phyloP scores from a whole-genome alignment of 2,113 vertebrate genomes.

The Tupaia chinensis region DNA sequence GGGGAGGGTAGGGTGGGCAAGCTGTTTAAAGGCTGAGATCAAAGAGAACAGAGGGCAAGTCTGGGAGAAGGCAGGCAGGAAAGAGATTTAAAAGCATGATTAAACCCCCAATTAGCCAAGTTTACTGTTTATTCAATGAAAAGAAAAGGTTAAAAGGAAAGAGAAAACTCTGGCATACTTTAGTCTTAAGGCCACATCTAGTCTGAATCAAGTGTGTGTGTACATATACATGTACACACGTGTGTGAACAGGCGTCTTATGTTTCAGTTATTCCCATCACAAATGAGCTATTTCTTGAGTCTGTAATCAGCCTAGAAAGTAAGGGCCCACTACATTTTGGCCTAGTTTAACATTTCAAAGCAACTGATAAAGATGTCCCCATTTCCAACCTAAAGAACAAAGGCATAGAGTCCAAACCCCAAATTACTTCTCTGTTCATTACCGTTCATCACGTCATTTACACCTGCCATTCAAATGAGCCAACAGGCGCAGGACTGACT shows the following conservation, averaged over 20 bases:
- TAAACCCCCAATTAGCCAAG: conserved; percentile 42
- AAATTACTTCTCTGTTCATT: background rate
- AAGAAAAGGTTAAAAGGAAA: conserved; percentile 20
- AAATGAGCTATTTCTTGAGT: conserved; percentile 27
- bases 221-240: background rate
- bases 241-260: background rate
- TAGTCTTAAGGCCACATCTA: background rate
- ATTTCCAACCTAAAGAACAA: conserved; percentile 18
- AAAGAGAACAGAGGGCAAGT: background rate
- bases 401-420: background rate
- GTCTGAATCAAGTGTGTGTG: background rate
- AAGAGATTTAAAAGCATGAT: conserved; percentile 17
- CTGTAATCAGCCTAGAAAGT: conserved; percentile 17
- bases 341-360: conserved; percentile 38
- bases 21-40: background rate
- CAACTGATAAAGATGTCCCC: background rate
- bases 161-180: conserved; percentile 19
- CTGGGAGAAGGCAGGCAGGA: conserved; percentile 1
- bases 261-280: background rate
- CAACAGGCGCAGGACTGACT: background rate
- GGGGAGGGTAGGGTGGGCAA: background rate
- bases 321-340: background rate
- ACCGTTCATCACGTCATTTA: background rate
- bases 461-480: background rate
- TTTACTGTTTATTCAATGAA: conserved; percentile 28